phyloP scores from a whole-genome alignment of 2,888 invertebrate genomes.

The Caenorhabditis plicata region DNA sequence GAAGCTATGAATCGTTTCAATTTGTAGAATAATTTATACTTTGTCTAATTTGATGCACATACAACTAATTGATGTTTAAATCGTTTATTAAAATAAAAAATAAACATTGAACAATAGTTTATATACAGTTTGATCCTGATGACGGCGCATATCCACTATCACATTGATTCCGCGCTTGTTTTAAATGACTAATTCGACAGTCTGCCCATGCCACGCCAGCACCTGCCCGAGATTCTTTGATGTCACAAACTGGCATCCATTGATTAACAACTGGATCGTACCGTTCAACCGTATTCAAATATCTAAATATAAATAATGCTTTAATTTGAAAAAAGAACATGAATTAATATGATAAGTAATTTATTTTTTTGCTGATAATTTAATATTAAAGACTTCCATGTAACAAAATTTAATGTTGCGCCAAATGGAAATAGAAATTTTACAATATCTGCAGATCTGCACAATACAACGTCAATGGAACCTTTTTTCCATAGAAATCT shows the following conservation, averaged over 20 bases:
- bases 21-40: conserved; percentile 1
- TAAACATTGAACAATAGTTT: conserved; percentile 1
- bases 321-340: too few species aligned
- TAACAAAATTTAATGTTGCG: too few species aligned
- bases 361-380: too few species aligned
- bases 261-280: conserved; percentile 61
- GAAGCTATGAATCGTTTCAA: conserved; percentile 74
- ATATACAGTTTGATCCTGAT: conserved; percentile 19
- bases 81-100: background rate
- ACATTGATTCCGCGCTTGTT: conserved; percentile 8
- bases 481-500: too few species aligned
- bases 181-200: conserved; percentile 18
- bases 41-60: background rate
- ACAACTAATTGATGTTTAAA: conserved; percentile 1
- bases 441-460: too few species aligned
- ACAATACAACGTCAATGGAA: too few species aligned
- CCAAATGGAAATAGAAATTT: too few species aligned
- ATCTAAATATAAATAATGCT: conserved; percentile 19
- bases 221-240: conserved; percentile 66
- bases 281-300: conserved; percentile 59
- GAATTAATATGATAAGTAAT: too few species aligned
- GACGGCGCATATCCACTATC: conserved; percentile 37
- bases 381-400: too few species aligned
- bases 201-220: conserved; percentile 58
- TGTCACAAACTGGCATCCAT: conserved; percentile 66